Conservation (phyloP, 2,888 invertebrate species). For the Keiferia lycopersicella region DNA sequence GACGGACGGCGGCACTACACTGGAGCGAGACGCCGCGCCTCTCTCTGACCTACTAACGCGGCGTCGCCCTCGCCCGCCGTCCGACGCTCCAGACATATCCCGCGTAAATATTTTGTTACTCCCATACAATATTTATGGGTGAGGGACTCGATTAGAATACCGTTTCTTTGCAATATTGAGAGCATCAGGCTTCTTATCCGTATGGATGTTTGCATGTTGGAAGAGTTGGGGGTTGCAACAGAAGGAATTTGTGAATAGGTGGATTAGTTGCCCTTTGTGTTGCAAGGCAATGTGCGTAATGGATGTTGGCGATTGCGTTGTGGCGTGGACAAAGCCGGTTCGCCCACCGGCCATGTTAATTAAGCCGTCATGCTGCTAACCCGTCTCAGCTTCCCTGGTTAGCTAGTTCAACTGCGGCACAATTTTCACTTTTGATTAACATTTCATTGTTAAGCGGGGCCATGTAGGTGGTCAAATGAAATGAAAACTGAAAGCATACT, state of each 20-base stretch:
- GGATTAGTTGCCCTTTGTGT: slow-evolving; percentile 36
- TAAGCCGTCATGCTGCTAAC: slow-evolving; percentile 44
- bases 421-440: slow-evolving; percentile 57
- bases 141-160: slow-evolving; percentile 69
- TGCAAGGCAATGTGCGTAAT: not conserved
- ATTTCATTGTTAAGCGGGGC: slow-evolving; percentile 42
- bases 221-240: slow-evolving; percentile 43
- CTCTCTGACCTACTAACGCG: slow-evolving; percentile 67
- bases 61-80: slow-evolving; percentile 42
- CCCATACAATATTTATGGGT: slow-evolving; percentile 71
- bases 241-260: slow-evolving; percentile 49
- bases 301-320: slow-evolving; percentile 17
- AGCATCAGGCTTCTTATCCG: slow-evolving; percentile 57
- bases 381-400: slow-evolving; percentile 32
- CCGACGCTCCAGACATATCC: slow-evolving; percentile 38
- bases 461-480: slow-evolving; percentile 26
- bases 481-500: slow-evolving; percentile 32
- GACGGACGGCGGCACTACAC: slow-evolving; percentile 57
- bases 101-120: slow-evolving; percentile 65
- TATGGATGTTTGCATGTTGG: slow-evolving; percentile 66
- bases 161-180: slow-evolving; percentile 66
- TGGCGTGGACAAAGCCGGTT: slow-evolving; percentile 34
- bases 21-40: slow-evolving; percentile 49
- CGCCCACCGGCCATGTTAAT: slow-evolving; percentile 59
- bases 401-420: slow-evolving; percentile 32